A percentile compares a stretch with the other conserved stretches of the same genome.
phyloP scores from a whole-genome alignment of 2,888 invertebrate genomes.

The Eledona agricola region DNA sequence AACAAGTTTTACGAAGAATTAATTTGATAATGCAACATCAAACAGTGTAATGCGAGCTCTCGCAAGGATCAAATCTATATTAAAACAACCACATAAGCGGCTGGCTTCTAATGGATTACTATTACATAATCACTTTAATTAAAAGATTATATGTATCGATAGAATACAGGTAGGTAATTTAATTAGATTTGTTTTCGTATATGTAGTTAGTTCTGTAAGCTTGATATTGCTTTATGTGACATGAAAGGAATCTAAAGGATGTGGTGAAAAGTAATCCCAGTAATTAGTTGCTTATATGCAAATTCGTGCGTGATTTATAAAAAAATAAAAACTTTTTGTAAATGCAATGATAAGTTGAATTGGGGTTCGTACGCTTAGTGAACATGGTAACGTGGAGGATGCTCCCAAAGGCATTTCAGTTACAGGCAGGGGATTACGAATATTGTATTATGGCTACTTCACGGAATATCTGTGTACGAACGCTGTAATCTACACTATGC shows the following conservation, averaged over 20 bases:
- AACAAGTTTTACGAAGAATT: slow-evolving; percentile 18
- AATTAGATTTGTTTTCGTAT: slow-evolving; percentile 7
- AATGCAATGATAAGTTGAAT: slow-evolving; percentile 53
- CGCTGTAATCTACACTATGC: too few species aligned
- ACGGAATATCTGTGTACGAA: slow-evolving; percentile 33
- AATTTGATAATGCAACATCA: slow-evolving; percentile 37
- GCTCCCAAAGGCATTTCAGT: slow-evolving; percentile 50
- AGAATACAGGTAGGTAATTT: slow-evolving; percentile 12
- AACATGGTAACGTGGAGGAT: slow-evolving; percentile 53
- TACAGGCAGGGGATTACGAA: slow-evolving; percentile 53
- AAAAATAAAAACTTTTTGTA: slow-evolving; percentile 45
- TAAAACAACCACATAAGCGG: slow-evolving; percentile 34
- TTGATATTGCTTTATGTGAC: background rate
- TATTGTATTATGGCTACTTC: slow-evolving; percentile 52
- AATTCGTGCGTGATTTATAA: slow-evolving; percentile 9
- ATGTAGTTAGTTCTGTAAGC: too few species aligned
- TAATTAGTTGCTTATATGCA: slow-evolving; percentile 14
- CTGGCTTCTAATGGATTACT: slow-evolving; percentile 26
- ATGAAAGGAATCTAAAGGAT: slow-evolving; percentile 1
- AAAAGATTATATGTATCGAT: slow-evolving; percentile 27
- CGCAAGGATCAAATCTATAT: slow-evolving; percentile 34
- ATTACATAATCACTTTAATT: slow-evolving; percentile 29
- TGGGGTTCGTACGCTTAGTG: slow-evolving; percentile 54
- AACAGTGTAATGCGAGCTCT: slow-evolving; percentile 36
- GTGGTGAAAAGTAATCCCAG: slow-evolving; percentile 9